Percentiles rank a stretch among this genome's conserved stretches.
These are phyloP conservation scores for Geophilus truncorum DNA, from an alignment of 2,888 invertebrate genomes.

Conservation along the genomic window DNA sequence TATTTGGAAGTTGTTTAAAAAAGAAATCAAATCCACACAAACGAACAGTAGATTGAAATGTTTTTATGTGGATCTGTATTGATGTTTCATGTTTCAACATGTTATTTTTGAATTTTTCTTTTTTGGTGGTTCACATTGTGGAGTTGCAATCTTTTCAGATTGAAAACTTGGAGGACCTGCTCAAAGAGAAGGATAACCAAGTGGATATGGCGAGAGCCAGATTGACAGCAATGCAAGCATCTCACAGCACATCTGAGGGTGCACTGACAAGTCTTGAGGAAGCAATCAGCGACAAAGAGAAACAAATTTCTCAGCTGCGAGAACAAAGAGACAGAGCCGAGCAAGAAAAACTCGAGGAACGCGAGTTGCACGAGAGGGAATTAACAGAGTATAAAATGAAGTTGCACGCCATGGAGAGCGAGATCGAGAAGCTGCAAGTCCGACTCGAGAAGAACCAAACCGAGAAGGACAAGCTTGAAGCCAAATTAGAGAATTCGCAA, in stretches of 20 bases:
- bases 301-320: slow-evolving; percentile 87
- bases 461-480: slow-evolving; percentile 84
- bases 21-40: neutral
- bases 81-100: neutral
- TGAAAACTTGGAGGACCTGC: slow-evolving; percentile 91
- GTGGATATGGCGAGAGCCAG: slow-evolving; percentile 90
- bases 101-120: neutral
- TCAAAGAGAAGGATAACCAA: slow-evolving; percentile 97
- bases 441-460: slow-evolving; percentile 83
- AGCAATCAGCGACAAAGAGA: slow-evolving; percentile 92
- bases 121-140: neutral
- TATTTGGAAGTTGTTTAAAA: neutral
- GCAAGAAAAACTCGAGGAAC: slow-evolving; percentile 91
- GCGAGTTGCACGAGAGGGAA: slow-evolving; percentile 86
- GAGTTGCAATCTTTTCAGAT: slow-evolving; percentile 58
- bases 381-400: slow-evolving; percentile 94
- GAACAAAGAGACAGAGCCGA: slow-evolving; percentile 94
- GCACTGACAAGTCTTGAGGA: slow-evolving; percentile 89
- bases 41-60: neutral
- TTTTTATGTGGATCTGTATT: neutral
- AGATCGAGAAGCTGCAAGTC: slow-evolving; percentile 57
- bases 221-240: slow-evolving; percentile 83
- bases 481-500: slow-evolving; percentile 85
- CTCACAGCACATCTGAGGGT: slow-evolving; percentile 85
- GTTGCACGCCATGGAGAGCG: slow-evolving; percentile 81